Conservation (phyloP, 2,797 vertebrate species). For the Mycteria americana region DNA sequence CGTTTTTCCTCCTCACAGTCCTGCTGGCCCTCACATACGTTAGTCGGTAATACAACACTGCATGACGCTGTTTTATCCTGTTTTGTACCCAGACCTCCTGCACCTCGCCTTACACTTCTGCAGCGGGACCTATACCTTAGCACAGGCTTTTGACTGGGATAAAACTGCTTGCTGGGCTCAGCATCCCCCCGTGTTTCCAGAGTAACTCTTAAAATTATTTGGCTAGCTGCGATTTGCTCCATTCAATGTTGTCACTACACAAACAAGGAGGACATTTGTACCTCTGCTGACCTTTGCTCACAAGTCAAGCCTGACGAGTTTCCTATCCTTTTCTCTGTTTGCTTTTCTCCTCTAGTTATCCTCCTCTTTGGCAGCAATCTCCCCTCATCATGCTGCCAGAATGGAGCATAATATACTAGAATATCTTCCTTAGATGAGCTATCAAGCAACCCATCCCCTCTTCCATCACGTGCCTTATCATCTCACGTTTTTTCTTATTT, state of each 20-base stretch:
- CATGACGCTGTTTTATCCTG: neutral
- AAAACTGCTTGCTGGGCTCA: neutral
- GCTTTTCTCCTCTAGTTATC: neutral
- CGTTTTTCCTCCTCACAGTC: neutral
- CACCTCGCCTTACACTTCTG: neutral
- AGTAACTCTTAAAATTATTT: neutral
- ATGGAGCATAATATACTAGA: neutral
- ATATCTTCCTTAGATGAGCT: neutral
- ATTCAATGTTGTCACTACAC: neutral
- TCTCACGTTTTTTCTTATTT: neutral
- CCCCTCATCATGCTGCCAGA: neutral
- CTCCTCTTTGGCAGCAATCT: neutral
- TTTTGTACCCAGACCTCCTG: neutral
- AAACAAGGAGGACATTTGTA: neutral
- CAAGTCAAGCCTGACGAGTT: neutral
- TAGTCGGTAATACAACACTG: neutral
- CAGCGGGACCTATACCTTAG: rapidly evolving
- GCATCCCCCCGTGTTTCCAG: neutral
- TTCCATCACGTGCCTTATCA: neutral
- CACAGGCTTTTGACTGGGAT: neutral
- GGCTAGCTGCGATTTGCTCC: neutral
- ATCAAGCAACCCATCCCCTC: neutral
- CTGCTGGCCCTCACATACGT: neutral
- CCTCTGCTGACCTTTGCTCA: neutral
- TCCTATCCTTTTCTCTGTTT: neutral